A percentile compares a stretch with the other conserved stretches of the same genome.
phyloP scores from a whole-genome alignment of 2,888 invertebrate species.

The Meloe dianella region DNA sequence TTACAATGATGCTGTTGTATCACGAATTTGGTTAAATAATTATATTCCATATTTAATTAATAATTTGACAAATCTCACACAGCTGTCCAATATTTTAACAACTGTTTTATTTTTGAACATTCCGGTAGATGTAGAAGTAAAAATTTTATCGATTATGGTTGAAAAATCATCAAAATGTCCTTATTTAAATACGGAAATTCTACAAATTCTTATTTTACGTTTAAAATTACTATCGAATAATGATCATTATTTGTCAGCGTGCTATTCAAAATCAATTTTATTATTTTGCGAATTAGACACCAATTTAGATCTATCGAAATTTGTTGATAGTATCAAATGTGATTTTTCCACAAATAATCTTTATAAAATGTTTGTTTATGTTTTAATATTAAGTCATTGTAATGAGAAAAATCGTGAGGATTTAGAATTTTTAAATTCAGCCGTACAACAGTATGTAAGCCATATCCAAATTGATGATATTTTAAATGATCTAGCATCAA shows the following conservation, averaged over 20 bases:
- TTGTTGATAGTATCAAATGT: conserved; percentile 15
- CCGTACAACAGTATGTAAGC: conserved; percentile 23
- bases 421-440: conserved; percentile 25
- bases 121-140: conserved; percentile 37
- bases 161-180: conserved; percentile 29
- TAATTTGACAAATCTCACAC: conserved; percentile 20
- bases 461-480: conserved; percentile 33
- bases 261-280: conserved; percentile 41
- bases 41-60: conserved; percentile 39
- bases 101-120: conserved; percentile 21
- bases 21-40: conserved; percentile 42
- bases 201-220: conserved; percentile 31
- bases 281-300: conserved; percentile 26
- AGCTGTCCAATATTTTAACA: conserved; percentile 32
- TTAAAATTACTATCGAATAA: conserved; percentile 26
- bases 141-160: conserved; percentile 39
- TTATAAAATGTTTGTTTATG: conserved; percentile 40
- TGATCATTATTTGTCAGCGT: conserved; percentile 35
- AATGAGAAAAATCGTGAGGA: conserved; percentile 5
- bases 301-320: conserved; percentile 14
- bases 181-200: conserved; percentile 20
- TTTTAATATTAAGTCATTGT: conserved; percentile 33
- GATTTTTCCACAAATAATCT: conserved; percentile 29
- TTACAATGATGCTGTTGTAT: conserved; percentile 23
- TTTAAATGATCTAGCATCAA: conserved; percentile 32